A percentile compares a stretch with the other conserved stretches of the same genome.
Conservation (phyloP, 1,140 invertebrate genomes). For the Copidosoma floridanum region DNA sequence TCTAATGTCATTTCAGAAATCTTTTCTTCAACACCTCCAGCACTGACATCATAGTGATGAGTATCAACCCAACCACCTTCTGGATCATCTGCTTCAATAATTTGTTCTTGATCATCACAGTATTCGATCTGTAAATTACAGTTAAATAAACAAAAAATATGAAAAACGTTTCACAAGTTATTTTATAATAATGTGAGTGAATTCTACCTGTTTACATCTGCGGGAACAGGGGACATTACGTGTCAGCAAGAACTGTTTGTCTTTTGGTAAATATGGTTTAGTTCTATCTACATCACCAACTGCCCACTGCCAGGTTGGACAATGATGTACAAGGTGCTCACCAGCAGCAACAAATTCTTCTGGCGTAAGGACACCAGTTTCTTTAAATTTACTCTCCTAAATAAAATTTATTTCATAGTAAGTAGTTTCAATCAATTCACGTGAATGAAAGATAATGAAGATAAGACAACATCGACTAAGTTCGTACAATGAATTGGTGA, state of each 20-base stretch:
- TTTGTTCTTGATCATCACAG: conserved; percentile 81
- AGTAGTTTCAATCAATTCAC: not conserved
- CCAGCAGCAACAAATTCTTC: conserved; percentile 96
- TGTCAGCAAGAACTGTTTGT: conserved; percentile 98
- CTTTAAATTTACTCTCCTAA: conserved; percentile 96
- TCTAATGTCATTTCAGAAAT: conserved; percentile 67
- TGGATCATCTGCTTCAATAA: conserved; percentile 86
- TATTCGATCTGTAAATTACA: conserved; percentile 75
- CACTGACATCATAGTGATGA: conserved; percentile 78
- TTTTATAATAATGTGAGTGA: not conserved
- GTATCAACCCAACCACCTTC: conserved; percentile 99
- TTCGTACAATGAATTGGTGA: too few species aligned
- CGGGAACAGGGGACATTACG: conserved; percentile 94
- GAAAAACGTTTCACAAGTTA: too few species aligned
- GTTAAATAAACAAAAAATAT: conserved; percentile 13
- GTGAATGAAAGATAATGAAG: too few species aligned
- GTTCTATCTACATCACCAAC: conserved; percentile 82
- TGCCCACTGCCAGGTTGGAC: conserved; percentile 99
- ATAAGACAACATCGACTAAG: not conserved
- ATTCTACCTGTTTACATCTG: conserved; percentile 80
- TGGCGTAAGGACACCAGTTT: conserved; percentile 96
- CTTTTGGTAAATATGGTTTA: conserved; percentile 85
- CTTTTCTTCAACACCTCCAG: conserved; percentile 70
- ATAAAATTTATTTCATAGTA: not conserved
- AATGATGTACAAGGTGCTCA: conserved; percentile 98